Conservation (phyloP, 2,888 invertebrate genomes). For the Taphrorychus bicolor region DNA sequence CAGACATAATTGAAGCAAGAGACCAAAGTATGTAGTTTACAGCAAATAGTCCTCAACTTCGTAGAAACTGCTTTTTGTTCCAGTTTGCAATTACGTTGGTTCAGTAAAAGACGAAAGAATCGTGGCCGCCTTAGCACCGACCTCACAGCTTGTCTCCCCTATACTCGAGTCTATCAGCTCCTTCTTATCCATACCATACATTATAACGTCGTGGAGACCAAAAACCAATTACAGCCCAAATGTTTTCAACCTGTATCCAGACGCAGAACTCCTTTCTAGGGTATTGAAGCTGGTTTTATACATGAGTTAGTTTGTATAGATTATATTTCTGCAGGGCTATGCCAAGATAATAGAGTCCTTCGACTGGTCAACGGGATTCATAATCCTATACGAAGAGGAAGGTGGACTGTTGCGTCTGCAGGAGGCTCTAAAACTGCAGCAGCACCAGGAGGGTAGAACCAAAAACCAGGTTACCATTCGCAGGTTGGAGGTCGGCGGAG, state of each 20-base stretch:
- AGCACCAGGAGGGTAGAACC: slow-evolving; percentile 40
- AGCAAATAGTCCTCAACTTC: no score
- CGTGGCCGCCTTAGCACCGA: slow-evolving; percentile 84
- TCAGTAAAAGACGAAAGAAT: slow-evolving; percentile 64
- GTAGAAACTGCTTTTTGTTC: slow-evolving; percentile 2
- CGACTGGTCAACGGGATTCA: slow-evolving; percentile 75
- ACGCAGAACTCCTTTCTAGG: slow-evolving; percentile 66
- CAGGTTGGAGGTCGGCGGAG: slow-evolving; percentile 46
- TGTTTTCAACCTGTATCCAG: slow-evolving; percentile 48
- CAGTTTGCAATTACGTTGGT: slow-evolving; percentile 14
- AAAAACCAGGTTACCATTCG: slow-evolving; percentile 46
- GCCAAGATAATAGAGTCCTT: slow-evolving; percentile 72
- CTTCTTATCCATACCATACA: slow-evolving; percentile 83
- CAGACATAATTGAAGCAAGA: slow-evolving; percentile 53
- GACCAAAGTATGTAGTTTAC: slow-evolving; percentile 56
- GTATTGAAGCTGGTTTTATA: slow-evolving; percentile 15
- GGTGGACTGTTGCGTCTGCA: slow-evolving; percentile 79
- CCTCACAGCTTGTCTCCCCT: slow-evolving; percentile 66
- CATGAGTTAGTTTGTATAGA: background rate
- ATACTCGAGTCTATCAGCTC: slow-evolving; percentile 86
- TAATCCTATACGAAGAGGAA: slow-evolving; percentile 79
- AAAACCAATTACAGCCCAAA: background rate
- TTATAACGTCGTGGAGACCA: slow-evolving; percentile 75
- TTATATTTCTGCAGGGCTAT: slow-evolving; percentile 59
- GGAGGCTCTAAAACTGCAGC: slow-evolving; percentile 72